These are phyloP conservation scores for Chloroceryle amazona DNA, from an alignment of 2,797 vertebrate species.

Conservation along the genomic window DNA sequence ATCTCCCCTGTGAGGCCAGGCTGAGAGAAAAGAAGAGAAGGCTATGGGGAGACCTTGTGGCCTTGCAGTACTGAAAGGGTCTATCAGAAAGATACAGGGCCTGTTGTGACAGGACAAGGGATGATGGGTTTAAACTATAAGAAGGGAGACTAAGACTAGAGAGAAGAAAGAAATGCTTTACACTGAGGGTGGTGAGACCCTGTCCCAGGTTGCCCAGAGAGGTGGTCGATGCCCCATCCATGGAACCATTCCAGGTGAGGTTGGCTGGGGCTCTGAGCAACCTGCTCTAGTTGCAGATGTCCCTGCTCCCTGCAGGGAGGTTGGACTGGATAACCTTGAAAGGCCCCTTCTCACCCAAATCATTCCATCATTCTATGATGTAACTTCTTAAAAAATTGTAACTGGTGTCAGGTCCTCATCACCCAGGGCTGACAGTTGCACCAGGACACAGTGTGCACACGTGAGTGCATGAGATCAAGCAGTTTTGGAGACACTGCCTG, in stretches of 20 bases:
- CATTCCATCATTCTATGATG: too few relatives aligned
- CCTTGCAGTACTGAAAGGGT: background rate
- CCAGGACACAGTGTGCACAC: background rate
- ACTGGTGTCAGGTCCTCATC: background rate
- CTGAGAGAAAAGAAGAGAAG: background rate
- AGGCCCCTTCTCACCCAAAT: too few relatives aligned
- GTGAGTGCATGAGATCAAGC: accelerated
- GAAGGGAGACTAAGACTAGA: background rate
- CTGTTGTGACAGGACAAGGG: background rate
- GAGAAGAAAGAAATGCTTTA: background rate
- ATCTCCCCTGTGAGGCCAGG: background rate
- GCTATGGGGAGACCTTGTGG: background rate
- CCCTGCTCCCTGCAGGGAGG: too few relatives aligned
- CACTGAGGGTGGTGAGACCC: background rate
- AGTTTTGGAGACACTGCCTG: background rate
- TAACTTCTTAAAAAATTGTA: too few relatives aligned
- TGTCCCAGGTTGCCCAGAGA: background rate
- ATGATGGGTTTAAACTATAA: background rate
- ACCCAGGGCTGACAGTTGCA: background rate
- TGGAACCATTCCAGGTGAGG: too few relatives aligned
- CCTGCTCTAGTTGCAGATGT: too few relatives aligned
- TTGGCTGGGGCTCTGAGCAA: too few relatives aligned
- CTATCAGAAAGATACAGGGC: too few relatives aligned
- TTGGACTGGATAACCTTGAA: too few relatives aligned
- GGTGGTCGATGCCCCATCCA: too few relatives aligned